Conservation (phyloP, 2,113 vertebrate species). For the Pterocles orientalis region DNA sequence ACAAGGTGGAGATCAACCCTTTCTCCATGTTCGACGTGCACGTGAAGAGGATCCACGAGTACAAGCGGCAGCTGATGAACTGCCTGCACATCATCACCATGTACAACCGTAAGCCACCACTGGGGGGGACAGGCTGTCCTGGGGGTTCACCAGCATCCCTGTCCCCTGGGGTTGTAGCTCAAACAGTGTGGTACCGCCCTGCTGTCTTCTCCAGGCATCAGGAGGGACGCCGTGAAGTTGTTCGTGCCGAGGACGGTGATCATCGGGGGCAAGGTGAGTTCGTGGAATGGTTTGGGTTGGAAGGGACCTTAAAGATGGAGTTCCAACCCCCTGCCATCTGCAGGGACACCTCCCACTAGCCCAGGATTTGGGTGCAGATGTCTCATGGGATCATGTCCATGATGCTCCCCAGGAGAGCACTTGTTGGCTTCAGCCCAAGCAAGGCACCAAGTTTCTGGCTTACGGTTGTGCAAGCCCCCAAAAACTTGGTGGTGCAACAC, state of each 20-base stretch:
- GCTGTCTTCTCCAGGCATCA: conserved; percentile 82
- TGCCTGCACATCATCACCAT: conserved; percentile 92
- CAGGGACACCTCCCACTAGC: no score
- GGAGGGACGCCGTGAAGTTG: conserved; percentile 80
- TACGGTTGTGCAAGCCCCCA: not conserved
- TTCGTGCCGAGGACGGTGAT: conserved; percentile 94
- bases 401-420: not conserved
- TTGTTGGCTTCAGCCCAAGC: not conserved
- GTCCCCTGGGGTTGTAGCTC: fast-evolving
- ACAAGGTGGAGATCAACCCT: conserved; percentile 89
- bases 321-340: no score
- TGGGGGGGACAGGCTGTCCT: not conserved
- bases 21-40: conserved; percentile 97
- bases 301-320: no score
- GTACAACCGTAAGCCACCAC: conserved; percentile 90
- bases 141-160: fast-evolving
- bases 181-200: not conserved
- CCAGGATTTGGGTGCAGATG: not conserved
- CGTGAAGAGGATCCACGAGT: conserved; percentile 97
- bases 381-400: fast-evolving
- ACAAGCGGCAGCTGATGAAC: conserved; percentile 96
- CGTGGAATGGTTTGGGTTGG: no score
- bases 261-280: conserved; percentile 91
- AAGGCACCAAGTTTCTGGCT: not conserved
- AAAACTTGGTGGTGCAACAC: not conserved